Evolutionary conservation across 2,113 vertebrate genomes (phyloP).

Genomic region (Acanthochromis polyacanthus): DNA sequence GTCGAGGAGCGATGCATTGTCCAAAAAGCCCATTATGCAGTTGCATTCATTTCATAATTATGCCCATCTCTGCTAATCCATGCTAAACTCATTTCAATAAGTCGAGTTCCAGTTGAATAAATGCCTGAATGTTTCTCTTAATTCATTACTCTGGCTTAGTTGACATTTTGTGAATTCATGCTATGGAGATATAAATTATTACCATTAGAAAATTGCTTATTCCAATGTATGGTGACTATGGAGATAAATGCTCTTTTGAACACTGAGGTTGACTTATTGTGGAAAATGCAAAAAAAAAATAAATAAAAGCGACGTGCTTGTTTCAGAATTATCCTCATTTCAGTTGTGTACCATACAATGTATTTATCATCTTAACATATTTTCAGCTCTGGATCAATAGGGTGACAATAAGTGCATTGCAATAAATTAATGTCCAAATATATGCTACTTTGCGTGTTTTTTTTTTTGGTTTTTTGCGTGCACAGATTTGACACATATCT

Average conservation of each 20-base stretch:
- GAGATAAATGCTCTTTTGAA: constrained; percentile 9
- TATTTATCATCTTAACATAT: background rate
- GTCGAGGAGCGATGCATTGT: constrained; percentile 49
- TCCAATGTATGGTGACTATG: constrained; percentile 23
- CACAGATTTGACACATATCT: constrained; percentile 24
- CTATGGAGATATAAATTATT: constrained; percentile 38
- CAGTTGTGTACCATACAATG: background rate
- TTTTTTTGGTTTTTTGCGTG: constrained; percentile 2
- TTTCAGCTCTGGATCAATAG: constrained; percentile 3
- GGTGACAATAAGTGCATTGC: background rate
- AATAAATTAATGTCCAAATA: background rate
- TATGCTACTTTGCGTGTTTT: background rate
- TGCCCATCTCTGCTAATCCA: constrained; percentile 63
- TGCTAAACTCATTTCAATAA: constrained; percentile 53
- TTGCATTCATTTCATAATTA: constrained; percentile 73
- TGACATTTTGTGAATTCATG: constrained; percentile 61
- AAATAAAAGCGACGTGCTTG: background rate
- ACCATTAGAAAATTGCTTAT: constrained; percentile 38
- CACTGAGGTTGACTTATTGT: constrained; percentile 16
- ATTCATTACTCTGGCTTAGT: constrained; percentile 49
- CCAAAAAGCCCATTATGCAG: constrained; percentile 62
- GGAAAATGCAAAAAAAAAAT: background rate
- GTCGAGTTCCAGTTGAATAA: constrained; percentile 51
- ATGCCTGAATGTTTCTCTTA: constrained; percentile 48
- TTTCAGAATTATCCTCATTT: background rate